Evolutionary conservation across 1,140 invertebrate species (phyloP).

Genomic region (Trichoplusia ni): DNA sequence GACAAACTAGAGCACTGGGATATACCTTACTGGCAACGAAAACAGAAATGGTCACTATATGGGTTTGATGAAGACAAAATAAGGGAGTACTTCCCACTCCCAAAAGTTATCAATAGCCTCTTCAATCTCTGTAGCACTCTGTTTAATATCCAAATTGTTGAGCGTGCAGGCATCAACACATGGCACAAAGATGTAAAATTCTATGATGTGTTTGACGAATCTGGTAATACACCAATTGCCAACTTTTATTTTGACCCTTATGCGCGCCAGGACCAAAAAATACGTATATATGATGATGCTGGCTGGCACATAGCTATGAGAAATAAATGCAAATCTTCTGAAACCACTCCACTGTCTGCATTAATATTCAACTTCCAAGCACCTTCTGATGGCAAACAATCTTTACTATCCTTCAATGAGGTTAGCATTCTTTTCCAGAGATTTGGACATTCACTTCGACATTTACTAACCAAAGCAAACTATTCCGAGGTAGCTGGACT

Average conservation of each 20-base stretch:
- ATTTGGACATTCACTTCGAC: conserved; percentile 92
- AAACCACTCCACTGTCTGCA: conserved; percentile 87
- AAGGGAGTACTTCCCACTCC: conserved; percentile 92
- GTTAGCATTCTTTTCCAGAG: conserved; percentile 89
- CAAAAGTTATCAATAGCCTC: conserved; percentile 88
- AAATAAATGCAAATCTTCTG: conserved; percentile 84
- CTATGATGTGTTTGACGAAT: conserved; percentile 90
- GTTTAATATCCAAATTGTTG: conserved; percentile 92
- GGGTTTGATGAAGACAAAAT: conserved; percentile 87
- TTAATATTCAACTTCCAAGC: conserved; percentile 92
- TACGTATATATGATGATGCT: conserved; percentile 82
- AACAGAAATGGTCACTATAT: conserved; percentile 85
- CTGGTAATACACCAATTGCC: conserved; percentile 85
- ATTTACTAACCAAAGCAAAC: conserved; percentile 89
- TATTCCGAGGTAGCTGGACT: conserved; percentile 93
- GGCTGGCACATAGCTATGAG: conserved; percentile 87
- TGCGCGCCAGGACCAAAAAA: conserved; percentile 84
- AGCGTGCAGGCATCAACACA: conserved; percentile 83
- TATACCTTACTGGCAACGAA: conserved; percentile 92
- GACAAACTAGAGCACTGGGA: conserved; percentile 90
- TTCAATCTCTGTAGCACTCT: conserved; percentile 88
- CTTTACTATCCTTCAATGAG: conserved; percentile 89
- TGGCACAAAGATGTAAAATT: conserved; percentile 95
- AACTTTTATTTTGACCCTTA: conserved; percentile 94
- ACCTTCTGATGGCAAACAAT: conserved; percentile 83